A percentile compares a stretch with the other conserved stretches of the same genome.
These are phyloP conservation scores for Ips nitidus DNA, from an alignment of 1,140 invertebrate species.

Conservation along the genomic window DNA sequence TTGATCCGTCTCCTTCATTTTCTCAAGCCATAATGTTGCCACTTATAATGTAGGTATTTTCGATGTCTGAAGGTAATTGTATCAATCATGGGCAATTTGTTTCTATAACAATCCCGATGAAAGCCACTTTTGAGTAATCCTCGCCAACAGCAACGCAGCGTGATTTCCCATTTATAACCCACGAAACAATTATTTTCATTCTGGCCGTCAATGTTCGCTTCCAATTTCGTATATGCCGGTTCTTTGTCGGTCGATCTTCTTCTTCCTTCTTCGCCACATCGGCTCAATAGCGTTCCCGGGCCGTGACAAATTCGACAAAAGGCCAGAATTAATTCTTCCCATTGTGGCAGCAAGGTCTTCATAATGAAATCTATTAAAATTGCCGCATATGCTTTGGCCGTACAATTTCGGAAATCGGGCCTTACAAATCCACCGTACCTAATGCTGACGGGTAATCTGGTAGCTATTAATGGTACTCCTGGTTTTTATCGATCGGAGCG, in stretches of 20 bases:
- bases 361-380: slow-evolving; percentile 28
- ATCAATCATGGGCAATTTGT: too few relatives aligned
- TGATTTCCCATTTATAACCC: not conserved
- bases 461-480: slow-evolving; percentile 17
- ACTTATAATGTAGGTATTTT: too few relatives aligned
- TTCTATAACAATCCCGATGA: too few relatives aligned
- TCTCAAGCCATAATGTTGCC: too few relatives aligned
- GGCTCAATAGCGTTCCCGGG: slow-evolving; percentile 12
- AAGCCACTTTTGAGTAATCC: not conserved
- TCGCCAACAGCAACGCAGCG: not conserved
- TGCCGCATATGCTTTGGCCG: slow-evolving; percentile 12
- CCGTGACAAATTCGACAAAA: slow-evolving; percentile 24
- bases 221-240: slow-evolving; percentile 1
- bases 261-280: slow-evolving; percentile 17
- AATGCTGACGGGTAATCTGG: slow-evolving; percentile 27
- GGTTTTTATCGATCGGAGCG: slow-evolving; percentile 16
- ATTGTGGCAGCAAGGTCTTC: slow-evolving; percentile 22
- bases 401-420: slow-evolving; percentile 24
- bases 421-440: slow-evolving; percentile 21
- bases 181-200: slow-evolving; percentile 10
- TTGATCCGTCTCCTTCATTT: too few relatives aligned
- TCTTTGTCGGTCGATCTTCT: slow-evolving; percentile 19
- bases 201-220: slow-evolving; percentile 3
- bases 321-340: slow-evolving; percentile 21
- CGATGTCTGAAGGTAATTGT: too few relatives aligned